phyloP scores from a whole-genome alignment of 2,113 vertebrate genomes.

The Pomatostomus ruficeps region DNA sequence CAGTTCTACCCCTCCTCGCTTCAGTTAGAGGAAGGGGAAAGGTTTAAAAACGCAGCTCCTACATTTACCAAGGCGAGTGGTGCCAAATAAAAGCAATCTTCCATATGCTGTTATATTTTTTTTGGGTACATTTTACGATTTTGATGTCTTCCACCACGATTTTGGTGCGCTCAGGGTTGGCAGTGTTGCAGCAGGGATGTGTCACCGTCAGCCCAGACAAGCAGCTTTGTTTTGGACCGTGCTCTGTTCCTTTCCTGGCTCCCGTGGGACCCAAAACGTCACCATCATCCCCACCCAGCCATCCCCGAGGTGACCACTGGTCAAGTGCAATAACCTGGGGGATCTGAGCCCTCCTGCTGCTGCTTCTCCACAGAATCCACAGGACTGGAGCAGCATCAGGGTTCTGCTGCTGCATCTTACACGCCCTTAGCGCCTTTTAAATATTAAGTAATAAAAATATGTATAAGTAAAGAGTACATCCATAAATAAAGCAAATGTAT shows the following conservation, averaged over 20 bases:
- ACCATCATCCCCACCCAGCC: too few relatives aligned
- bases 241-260: neutral
- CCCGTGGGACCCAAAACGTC: neutral
- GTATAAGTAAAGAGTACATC: slow-evolving; percentile 53
- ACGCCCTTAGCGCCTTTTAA: slow-evolving; percentile 43
- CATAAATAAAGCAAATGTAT: slow-evolving; percentile 55
- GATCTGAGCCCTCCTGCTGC: neutral
- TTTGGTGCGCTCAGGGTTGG: neutral
- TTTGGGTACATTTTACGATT: neutral
- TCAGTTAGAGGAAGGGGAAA: neutral
- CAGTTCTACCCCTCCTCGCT: neutral
- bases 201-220: neutral
- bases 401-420: neutral
- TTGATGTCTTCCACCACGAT: neutral
- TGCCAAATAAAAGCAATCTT: neutral
- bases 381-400: neutral
- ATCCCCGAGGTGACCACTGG: neutral
- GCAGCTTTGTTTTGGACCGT: neutral
- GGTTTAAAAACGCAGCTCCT: neutral
- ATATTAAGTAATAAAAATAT: slow-evolving; percentile 69
- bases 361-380: neutral
- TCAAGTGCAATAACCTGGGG: neutral
- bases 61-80: neutral
- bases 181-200: neutral
- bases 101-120: neutral